These are phyloP conservation scores for Dorcus hopei DNA, from an alignment of 2,888 invertebrate genomes.

Conservation along the genomic window DNA sequence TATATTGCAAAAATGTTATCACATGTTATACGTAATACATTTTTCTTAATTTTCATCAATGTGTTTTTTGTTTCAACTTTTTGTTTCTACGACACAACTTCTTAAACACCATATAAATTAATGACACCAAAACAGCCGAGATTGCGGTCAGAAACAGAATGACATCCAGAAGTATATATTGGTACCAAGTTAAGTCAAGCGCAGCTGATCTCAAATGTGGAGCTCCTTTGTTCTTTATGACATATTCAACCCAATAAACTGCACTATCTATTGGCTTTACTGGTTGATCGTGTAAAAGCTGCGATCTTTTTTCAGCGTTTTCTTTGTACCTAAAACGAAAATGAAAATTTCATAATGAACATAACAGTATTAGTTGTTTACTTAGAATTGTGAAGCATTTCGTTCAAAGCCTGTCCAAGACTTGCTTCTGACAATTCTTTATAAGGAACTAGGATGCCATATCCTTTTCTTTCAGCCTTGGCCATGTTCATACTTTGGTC, in stretches of 20 bases:
- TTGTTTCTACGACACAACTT: neutral
- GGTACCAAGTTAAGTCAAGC: slow-evolving; percentile 27
- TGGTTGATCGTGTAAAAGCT: slow-evolving; percentile 22
- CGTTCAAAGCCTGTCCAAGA: slow-evolving; percentile 18
- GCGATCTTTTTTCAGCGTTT: slow-evolving; percentile 16
- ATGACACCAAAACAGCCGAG: neutral
- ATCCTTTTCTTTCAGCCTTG: slow-evolving; percentile 20
- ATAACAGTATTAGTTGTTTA: slow-evolving; percentile 4
- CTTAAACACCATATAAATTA: neutral
- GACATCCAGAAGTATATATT: slow-evolving; percentile 26
- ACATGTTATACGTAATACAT: too few relatives aligned
- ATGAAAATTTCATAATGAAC: neutral
- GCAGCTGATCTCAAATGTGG: slow-evolving; percentile 24
- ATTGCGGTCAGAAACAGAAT: slow-evolving; percentile 12
- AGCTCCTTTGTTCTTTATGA: slow-evolving; percentile 29
- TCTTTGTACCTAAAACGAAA: slow-evolving; percentile 14
- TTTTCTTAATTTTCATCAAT: too few relatives aligned
- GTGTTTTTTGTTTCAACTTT: too few relatives aligned
- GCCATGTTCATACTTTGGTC: slow-evolving; percentile 25
- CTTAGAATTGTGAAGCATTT: slow-evolving; percentile 23
- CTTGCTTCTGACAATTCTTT: slow-evolving; percentile 18
- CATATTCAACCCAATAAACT: slow-evolving; percentile 29
- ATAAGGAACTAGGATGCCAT: slow-evolving; percentile 21
- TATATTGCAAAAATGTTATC: too few relatives aligned
- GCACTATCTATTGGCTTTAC: slow-evolving; percentile 26